A percentile compares a stretch with the other conserved stretches of the same genome.
Evolutionary conservation across 2,113 vertebrate genomes (phyloP).

Genomic region (Falco punctatus): DNA sequence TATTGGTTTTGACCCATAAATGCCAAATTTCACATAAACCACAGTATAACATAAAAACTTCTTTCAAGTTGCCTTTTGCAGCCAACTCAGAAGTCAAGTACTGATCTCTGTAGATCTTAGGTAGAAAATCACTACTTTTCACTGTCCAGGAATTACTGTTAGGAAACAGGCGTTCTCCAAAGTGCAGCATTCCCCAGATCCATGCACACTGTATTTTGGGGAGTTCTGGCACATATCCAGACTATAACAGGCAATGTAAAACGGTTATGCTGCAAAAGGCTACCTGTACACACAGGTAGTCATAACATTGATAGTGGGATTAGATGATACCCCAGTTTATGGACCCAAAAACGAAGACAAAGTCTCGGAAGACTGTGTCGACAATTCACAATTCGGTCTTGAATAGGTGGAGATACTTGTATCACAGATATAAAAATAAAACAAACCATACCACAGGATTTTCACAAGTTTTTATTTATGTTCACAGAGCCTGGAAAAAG

Average conservation of each 20-base stretch:
- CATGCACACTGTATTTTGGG: not conserved
- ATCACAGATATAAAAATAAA: not conserved
- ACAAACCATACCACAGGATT: not conserved
- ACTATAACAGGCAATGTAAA: not conserved
- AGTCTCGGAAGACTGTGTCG: not conserved
- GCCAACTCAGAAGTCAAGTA: not conserved
- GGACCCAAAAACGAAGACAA: not conserved
- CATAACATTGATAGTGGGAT: not conserved
- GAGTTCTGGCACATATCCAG: not conserved
- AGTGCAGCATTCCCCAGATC: not conserved
- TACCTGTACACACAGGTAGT: not conserved
- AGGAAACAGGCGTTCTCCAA: not conserved
- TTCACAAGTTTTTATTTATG: not conserved
- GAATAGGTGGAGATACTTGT: not conserved
- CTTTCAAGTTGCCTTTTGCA: not conserved
- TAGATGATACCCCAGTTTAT: not conserved
- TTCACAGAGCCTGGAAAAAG: not conserved
- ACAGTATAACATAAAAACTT: not conserved
- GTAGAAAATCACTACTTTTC: not conserved
- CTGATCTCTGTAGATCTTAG: not conserved
- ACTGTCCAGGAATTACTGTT: not conserved
- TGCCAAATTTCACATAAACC: slow-evolving; percentile 6
- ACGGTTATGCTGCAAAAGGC: not conserved
- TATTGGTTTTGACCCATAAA: slow-evolving; percentile 15
- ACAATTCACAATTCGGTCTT: not conserved